Conservation (phyloP, 2,797 vertebrate genomes). For the Mionectes olivaceus region DNA sequence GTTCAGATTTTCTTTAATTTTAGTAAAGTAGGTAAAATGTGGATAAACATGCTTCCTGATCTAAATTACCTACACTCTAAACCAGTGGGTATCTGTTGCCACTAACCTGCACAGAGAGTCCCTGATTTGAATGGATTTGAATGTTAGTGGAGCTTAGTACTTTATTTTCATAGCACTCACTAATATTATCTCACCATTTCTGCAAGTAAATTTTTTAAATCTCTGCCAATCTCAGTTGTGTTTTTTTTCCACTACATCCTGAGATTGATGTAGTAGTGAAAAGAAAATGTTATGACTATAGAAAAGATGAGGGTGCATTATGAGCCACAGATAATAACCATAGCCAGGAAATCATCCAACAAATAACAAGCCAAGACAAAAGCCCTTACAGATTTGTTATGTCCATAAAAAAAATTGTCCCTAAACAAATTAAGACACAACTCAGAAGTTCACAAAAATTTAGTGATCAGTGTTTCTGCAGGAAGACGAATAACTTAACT, state of each 20-base stretch:
- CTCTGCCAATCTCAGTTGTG: background rate
- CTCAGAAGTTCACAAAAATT: background rate
- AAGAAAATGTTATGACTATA: background rate
- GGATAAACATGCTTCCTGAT: background rate
- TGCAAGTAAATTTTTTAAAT: background rate
- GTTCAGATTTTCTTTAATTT: background rate
- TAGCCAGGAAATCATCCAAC: background rate
- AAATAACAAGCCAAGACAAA: conserved; percentile 8
- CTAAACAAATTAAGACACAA: background rate
- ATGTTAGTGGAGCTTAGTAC: background rate
- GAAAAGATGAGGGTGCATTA: background rate
- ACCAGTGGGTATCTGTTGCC: background rate
- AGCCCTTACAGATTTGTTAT: background rate
- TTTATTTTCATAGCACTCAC: background rate
- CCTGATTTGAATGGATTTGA: background rate
- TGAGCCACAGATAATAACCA: background rate
- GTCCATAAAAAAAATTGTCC: background rate
- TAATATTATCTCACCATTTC: background rate
- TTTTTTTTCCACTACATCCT: background rate
- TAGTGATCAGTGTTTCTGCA: background rate
- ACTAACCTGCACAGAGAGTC: background rate
- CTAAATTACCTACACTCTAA: background rate
- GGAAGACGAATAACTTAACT: background rate
- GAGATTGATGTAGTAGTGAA: background rate
- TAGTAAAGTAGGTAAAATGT: background rate